Base-by-base conservation (phyloP, 2,113 vertebrate genomes). In the Sigmodon hispidus region DNA sequence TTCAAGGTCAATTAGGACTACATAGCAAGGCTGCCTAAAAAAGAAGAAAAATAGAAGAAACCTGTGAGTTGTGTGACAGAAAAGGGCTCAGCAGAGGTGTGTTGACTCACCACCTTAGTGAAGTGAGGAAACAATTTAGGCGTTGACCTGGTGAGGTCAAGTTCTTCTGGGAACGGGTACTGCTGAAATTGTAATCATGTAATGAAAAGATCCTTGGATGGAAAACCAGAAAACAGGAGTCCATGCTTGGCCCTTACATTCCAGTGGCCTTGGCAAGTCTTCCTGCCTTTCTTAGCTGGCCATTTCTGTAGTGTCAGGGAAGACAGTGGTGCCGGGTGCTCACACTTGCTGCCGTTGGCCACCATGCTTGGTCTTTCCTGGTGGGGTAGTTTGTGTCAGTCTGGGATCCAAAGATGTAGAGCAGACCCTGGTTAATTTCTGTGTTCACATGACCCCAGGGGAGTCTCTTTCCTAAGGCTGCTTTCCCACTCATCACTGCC, bases 31-130 rank as follows among this genome's bases (percentile, higher is more conserved):
- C 43, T n/a, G 9, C 65, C 75, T 52, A 81, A 81, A 15, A 83
- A 26, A 29, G 36, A n/a, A 52, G 34, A 69, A 69, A 50, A 87
- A 24, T 24, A 36, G 19, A 72, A 40, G 1, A 57, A 55, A 92
- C 31, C 34, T 77, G 43, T 79, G 73, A 93, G 75, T 61, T 84
- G 21, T 5, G 0, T 91, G 57, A 94, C 40, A 91, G 80, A 72
- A 93, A 73, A 89, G 76, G 45, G 55, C 87, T 91, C 83, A 52
- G 63, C 40, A 80, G 75, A 96, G 34, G 2, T 76, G 48, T 90
- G 43, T 69, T 69, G 63, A 76, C 63, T 63, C 26, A 69, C 12
- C 19, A 40, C 8, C 26, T 88, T 77, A 96, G 26, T 65, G 55
- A 21, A 84, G 4, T 73, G 29, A 69, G 85, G n/a, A 45, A 90